Base-by-base conservation (phyloP, 2,113 vertebrate species). In the Hippopotamus amphibius region DNA sequence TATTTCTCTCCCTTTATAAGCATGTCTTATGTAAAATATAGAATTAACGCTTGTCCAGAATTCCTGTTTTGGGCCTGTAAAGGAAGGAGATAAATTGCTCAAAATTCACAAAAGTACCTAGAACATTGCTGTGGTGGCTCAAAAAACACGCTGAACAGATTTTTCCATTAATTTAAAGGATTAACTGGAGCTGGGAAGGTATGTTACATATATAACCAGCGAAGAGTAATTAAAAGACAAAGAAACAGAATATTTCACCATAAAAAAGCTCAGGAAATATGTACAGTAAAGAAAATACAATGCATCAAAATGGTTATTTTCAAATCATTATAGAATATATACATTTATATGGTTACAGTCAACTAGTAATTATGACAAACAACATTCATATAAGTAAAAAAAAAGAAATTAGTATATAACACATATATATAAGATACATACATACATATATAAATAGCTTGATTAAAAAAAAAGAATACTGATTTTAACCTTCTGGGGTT, bases 401-500 rank as follows among this genome's bases (percentile, higher is more conserved):
- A 66, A 26, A 16, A 79, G 50, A 33, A 57, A 65, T 50, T 57
- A 72, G 30, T 21, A 48, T 48, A 21, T 21, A 53, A 80, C 46
- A 59, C 26, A 46, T 65, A 41, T 41, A 79, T 33, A 8, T 76
- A 85, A 66, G 41, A 30, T 3, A 84, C 7, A 86, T 22, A 80
- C 5, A 84, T 17, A 96, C 61, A 92, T 28, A 72, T 21, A 90
- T 3, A 81, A 57, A 12, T 28, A 57, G 15, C 66, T 15, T 63
- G 10, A 10, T 19, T 41, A 63, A 87, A 92, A 79, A 16, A 86
- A 84, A 88, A 74, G 12, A 80, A 76, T 17, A 94, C 53, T 82
- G 15, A 95, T 59, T 91, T 85, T 6, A 91, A 88, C 15, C 13
- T 11, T 82, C 46, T 59, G 65, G 48, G 19, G 28, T 90, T 98